phyloP scores from a whole-genome alignment of 2,113 vertebrate species.

The Parotia lawesii region DNA sequence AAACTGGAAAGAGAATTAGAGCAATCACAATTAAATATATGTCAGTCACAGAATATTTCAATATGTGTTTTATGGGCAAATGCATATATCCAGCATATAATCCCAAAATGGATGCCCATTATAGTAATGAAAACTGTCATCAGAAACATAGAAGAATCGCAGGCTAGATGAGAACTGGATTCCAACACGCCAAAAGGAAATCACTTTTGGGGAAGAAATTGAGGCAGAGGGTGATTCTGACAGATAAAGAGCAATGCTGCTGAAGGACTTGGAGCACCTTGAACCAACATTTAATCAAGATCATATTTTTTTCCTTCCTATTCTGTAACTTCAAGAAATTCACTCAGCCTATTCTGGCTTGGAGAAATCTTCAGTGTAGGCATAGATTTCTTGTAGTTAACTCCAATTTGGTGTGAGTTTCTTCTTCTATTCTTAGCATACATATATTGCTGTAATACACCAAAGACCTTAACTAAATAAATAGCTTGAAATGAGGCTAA shows the following conservation, averaged over 20 bases:
- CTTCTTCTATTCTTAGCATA: not conserved
- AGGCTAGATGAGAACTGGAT: not conserved
- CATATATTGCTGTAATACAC: not conserved
- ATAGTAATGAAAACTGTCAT: slow-evolving; percentile 1
- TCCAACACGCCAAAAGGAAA: not conserved
- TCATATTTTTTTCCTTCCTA: not conserved
- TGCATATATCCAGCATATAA: not conserved
- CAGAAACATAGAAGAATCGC: not conserved
- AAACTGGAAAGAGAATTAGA: not conserved
- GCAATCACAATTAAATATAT: not conserved
- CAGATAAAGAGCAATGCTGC: not conserved
- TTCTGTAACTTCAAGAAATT: not conserved
- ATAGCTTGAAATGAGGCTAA: not conserved
- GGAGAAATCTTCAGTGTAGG: not conserved
- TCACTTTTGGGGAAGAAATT: not conserved
- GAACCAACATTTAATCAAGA: not conserved
- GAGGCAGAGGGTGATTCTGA: not conserved
- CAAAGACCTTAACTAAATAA: not conserved
- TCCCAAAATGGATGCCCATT: not conserved
- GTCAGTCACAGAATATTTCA: not conserved
- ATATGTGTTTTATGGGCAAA: not conserved
- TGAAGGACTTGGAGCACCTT: not conserved
- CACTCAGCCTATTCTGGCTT: not conserved
- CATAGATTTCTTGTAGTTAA: not conserved
- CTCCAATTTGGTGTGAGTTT: not conserved